Conservation (phyloP, 2,888 invertebrate genomes). For the Spisula subtruncata region DNA sequence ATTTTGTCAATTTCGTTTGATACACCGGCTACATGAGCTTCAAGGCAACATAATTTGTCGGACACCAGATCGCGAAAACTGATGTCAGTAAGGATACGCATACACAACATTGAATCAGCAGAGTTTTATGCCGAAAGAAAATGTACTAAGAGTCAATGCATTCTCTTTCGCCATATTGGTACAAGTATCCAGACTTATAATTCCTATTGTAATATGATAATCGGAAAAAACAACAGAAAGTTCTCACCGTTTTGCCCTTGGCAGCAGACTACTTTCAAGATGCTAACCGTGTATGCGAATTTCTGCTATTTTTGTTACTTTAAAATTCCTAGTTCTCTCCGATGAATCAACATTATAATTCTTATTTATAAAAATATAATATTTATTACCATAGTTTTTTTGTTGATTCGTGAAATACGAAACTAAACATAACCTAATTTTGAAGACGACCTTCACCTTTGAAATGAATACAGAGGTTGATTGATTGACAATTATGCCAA, state of each 20-base stretch:
- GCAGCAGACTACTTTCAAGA: not conserved
- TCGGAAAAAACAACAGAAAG: not conserved
- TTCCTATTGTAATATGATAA: not conserved
- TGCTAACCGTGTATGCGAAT: not conserved
- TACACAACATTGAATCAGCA: not conserved
- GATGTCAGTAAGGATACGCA: not conserved
- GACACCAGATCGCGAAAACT: not conserved
- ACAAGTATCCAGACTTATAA: not conserved
- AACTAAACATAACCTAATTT: not conserved
- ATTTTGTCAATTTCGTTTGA: no score
- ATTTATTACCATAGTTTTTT: not conserved
- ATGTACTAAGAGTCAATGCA: not conserved
- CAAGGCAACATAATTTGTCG: no score
- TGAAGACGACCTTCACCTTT: slow-evolving; percentile 41
- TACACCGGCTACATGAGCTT: no score
- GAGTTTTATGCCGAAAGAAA: not conserved
- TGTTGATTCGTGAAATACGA: not conserved
- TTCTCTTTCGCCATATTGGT: no score
- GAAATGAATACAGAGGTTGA: slow-evolving; percentile 30
- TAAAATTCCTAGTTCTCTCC: not conserved
- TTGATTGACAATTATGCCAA: not conserved
- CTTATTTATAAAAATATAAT: not conserved
- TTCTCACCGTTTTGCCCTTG: slow-evolving; percentile 14
- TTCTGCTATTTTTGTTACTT: not conserved
- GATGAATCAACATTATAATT: not conserved